These are phyloP conservation scores for Phragmatobia fuliginosa DNA, from an alignment of 2,888 invertebrate genomes.

Conservation along the genomic window DNA sequence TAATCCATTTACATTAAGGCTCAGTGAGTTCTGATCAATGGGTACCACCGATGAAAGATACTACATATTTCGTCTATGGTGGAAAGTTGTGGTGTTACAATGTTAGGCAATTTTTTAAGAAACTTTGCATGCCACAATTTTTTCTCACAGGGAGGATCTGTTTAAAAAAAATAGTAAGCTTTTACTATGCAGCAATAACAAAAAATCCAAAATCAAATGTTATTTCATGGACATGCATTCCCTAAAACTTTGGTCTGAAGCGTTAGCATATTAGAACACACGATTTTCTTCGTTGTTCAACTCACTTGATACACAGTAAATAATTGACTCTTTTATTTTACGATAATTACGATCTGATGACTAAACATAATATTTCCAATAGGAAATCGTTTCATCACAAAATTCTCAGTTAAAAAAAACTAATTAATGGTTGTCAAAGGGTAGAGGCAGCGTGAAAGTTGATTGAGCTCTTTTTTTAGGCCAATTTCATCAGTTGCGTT, in stretches of 20 bases:
- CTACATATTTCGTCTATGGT: too few species aligned
- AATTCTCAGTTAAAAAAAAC: slow-evolving; percentile 64
- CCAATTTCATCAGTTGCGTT: slow-evolving; percentile 58
- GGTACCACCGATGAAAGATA: too few species aligned
- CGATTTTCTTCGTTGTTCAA: not conserved
- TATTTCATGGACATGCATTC: too few species aligned
- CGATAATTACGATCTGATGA: not conserved
- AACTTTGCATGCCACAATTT: not conserved
- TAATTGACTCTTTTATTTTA: not conserved
- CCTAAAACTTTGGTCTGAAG: too few species aligned
- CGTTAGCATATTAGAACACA: too few species aligned
- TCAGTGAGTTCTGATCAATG: too few species aligned
- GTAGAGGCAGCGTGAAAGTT: slow-evolving; percentile 57
- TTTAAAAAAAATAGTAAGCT: not conserved
- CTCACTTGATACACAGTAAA: not conserved
- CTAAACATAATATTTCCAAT: slow-evolving; percentile 1
- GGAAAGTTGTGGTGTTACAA: too few species aligned
- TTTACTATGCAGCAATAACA: too few species aligned
- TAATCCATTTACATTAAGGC: not conserved
- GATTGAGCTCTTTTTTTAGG: slow-evolving; percentile 66
- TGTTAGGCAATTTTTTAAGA: too few species aligned
- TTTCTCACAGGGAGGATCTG: not conserved
- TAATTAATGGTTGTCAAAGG: slow-evolving; percentile 76
- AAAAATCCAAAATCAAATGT: too few species aligned
- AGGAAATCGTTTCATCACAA: slow-evolving; percentile 30